Conservation (phyloP, 2,113 vertebrate genomes). For the Parus major region DNA sequence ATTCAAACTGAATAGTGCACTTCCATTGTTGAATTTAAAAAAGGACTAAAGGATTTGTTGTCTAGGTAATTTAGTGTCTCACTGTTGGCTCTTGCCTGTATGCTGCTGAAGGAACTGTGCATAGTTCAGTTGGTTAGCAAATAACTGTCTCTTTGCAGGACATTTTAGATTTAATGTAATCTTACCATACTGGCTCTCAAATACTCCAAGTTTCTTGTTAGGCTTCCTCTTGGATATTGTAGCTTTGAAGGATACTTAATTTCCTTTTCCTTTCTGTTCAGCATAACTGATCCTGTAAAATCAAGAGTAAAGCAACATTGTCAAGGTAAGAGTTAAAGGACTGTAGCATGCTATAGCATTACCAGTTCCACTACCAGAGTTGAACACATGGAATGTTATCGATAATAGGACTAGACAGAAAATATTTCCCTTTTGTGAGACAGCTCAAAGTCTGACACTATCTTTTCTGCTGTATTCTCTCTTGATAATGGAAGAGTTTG, state of each 20-base stretch:
- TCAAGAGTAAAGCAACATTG: not conserved
- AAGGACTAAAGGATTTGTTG: not conserved
- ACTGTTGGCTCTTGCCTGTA: not conserved
- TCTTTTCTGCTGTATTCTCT: not conserved
- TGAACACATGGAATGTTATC: not conserved
- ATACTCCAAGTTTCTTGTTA: not conserved
- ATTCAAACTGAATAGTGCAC: not conserved
- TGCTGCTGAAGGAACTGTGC: not conserved
- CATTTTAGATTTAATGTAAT: not conserved
- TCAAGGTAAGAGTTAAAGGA: not conserved
- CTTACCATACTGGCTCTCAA: not conserved
- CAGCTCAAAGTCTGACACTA: not conserved
- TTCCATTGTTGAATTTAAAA: not conserved
- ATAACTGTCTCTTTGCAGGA: not conserved
- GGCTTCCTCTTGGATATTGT: not conserved
- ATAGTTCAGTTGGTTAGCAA: not conserved
- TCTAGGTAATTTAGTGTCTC: not conserved
- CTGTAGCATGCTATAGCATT: not conserved
- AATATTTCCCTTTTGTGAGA: not conserved
- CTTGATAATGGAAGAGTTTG: not conserved
- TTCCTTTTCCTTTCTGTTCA: not conserved
- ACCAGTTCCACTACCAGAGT: not conserved
- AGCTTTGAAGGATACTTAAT: not conserved
- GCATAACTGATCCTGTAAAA: not conserved
- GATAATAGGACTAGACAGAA: not conserved